A percentile compares a stretch with the other conserved stretches of the same genome.
phyloP scores from a whole-genome alignment of 2,113 vertebrate genomes.

The Equus quagga region DNA sequence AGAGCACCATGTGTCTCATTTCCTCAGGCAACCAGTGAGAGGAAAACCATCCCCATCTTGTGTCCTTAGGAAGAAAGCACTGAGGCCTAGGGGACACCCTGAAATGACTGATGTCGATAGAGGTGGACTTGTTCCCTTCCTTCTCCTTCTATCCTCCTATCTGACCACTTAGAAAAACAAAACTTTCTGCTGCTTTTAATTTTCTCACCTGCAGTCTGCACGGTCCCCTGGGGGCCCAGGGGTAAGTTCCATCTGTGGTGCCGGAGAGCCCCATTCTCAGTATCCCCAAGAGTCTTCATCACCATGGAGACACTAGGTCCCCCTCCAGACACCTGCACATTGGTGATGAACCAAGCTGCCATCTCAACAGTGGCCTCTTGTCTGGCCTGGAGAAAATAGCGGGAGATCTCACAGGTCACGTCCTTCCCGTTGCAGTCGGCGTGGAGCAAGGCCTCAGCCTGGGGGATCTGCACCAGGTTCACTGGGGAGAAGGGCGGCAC shows the following conservation, averaged over 20 bases:
- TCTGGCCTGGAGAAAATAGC: slow-evolving; percentile 56
- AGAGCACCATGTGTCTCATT: not conserved
- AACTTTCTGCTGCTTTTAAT: not conserved
- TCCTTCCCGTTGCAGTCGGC: slow-evolving; percentile 89
- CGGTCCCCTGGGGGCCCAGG: slow-evolving; percentile 85
- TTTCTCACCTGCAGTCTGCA: slow-evolving; percentile 85
- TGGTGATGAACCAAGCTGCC: slow-evolving; percentile 85
- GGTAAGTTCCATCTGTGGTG: slow-evolving; percentile 85
- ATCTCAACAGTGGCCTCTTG: not conserved
- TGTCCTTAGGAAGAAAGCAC: slow-evolving; percentile 28
- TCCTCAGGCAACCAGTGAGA: not conserved
- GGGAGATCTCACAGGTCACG: slow-evolving; percentile 90
- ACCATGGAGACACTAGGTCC: slow-evolving; percentile 87
- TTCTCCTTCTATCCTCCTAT: not conserved
- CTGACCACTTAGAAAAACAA: not conserved
- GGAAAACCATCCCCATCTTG: not conserved
- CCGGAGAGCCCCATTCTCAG: slow-evolving; percentile 41
- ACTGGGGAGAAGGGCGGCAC: slow-evolving; percentile 43
- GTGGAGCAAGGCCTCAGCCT: slow-evolving; percentile 87
- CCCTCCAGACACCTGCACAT: slow-evolving; percentile 83
- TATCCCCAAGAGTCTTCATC: slow-evolving; percentile 81
- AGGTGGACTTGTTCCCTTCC: not conserved
- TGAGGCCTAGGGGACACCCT: not conserved
- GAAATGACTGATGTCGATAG: not conserved
- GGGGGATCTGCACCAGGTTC: slow-evolving; percentile 81